Evolutionary conservation across 2,797 vertebrate species (phyloP).

Genomic region (Eupleurogrammus muticus): DNA sequence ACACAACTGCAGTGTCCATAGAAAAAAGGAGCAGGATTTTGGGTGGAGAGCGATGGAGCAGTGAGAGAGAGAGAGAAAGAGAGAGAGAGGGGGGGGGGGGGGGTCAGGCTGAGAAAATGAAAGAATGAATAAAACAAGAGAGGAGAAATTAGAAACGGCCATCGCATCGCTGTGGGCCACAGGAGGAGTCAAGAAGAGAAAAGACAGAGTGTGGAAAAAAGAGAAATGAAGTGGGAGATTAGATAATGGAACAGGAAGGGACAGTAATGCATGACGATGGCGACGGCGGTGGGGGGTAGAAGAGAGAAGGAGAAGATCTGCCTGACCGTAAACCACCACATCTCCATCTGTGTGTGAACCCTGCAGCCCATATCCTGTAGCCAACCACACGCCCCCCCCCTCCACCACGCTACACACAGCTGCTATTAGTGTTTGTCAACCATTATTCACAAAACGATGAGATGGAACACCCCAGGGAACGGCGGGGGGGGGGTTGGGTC

Average conservation of each 20-base stretch:
- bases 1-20: slow-evolving; percentile 67
- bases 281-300: slow-evolving; percentile 20
- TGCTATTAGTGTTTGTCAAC: slow-evolving; percentile 61
- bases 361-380: slow-evolving; percentile 63
- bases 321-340: slow-evolving; percentile 51
- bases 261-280: slow-evolving; percentile 32
- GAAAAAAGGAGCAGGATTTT: slow-evolving; percentile 56
- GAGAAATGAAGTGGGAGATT: slow-evolving; percentile 17
- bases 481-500: slow-evolving; percentile 24
- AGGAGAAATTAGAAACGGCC: slow-evolving; percentile 71
- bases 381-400: slow-evolving; percentile 60
- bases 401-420: slow-evolving; percentile 24
- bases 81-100: slow-evolving; percentile 36
- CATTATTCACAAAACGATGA: slow-evolving; percentile 54
- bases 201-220: slow-evolving; percentile 26
- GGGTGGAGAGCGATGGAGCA: slow-evolving; percentile 26
- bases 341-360: slow-evolving; percentile 64
- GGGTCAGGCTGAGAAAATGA: slow-evolving; percentile 69
- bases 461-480: slow-evolving; percentile 54
- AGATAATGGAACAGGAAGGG: slow-evolving; percentile 36
- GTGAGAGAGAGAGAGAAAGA: slow-evolving; percentile 30
- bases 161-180: slow-evolving; percentile 56
- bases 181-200: slow-evolving; percentile 23
- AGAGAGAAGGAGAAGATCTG: slow-evolving; percentile 42
- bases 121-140: slow-evolving; percentile 81